phyloP scores from a whole-genome alignment of 1,140 invertebrate genomes.

The Nymphalis io region DNA sequence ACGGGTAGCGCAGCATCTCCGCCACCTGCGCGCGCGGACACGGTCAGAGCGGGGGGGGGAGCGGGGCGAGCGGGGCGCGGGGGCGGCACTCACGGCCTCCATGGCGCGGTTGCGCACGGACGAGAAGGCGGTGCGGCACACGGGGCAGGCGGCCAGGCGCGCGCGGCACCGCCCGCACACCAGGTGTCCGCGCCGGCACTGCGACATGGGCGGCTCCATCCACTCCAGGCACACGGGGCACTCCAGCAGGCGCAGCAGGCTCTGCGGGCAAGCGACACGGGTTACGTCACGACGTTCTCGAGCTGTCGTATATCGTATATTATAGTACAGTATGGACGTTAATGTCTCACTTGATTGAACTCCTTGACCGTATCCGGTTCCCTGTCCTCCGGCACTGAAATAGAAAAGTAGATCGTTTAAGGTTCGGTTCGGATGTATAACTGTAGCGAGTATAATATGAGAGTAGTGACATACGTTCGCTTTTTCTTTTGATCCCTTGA shows the following conservation, averaged over 20 bases:
- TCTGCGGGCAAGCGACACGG: slow-evolving; percentile 38
- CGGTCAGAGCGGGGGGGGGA: background rate
- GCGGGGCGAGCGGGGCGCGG: background rate
- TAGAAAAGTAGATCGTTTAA: background rate
- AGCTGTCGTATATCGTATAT: too few relatives aligned
- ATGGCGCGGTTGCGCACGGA: slow-evolving; percentile 77
- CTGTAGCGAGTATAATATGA: background rate
- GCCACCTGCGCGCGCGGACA: slow-evolving; percentile 51
- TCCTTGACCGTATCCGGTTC: slow-evolving; percentile 22
- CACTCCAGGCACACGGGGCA: slow-evolving; percentile 82
- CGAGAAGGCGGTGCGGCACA: slow-evolving; percentile 74
- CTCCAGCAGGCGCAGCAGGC: slow-evolving; percentile 78
- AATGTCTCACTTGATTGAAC: slow-evolving; percentile 28
- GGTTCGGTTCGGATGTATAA: background rate
- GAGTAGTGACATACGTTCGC: slow-evolving; percentile 34
- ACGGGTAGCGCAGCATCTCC: slow-evolving; percentile 74
- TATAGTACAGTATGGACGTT: too few relatives aligned
- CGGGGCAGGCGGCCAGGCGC: slow-evolving; percentile 74
- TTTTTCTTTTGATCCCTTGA: slow-evolving; percentile 39
- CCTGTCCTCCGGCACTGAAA: slow-evolving; percentile 29
- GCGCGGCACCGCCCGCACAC: slow-evolving; percentile 75
- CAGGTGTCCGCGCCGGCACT: slow-evolving; percentile 81
- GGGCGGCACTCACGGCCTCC: slow-evolving; percentile 53
- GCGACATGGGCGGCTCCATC: slow-evolving; percentile 80
- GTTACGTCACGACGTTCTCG: too few relatives aligned